phyloP scores from a whole-genome alignment of 1,140 invertebrate genomes.

The Bemisia tabaci region DNA sequence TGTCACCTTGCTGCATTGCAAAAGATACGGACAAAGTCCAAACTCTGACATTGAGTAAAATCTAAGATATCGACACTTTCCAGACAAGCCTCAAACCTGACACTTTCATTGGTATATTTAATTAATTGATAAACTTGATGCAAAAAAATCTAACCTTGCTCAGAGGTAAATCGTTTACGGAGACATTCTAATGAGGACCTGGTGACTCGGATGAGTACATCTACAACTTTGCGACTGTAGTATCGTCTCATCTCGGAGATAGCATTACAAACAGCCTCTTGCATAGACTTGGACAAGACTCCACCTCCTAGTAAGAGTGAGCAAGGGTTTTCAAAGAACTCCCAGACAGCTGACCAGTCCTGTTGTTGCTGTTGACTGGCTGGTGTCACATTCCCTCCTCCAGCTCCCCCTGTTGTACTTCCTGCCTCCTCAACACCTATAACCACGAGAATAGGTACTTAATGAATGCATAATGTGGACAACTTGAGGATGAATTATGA shows the following conservation, averaged over 20 bases:
- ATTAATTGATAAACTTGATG: neutral
- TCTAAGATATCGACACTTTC: too few relatives aligned
- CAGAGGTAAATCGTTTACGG: conserved; percentile 46
- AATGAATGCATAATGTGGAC: too few relatives aligned
- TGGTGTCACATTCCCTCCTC: conserved; percentile 6
- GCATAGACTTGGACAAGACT: conserved; percentile 49
- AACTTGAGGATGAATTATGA: too few relatives aligned
- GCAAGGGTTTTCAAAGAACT: conserved; percentile 66
- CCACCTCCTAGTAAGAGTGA: conserved; percentile 29
- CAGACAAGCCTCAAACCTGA: too few relatives aligned
- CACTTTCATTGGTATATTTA: too few relatives aligned
- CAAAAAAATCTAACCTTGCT: conserved; percentile 19
- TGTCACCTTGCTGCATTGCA: too few relatives aligned
- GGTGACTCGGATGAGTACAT: conserved; percentile 75
- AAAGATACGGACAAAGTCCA: too few relatives aligned
- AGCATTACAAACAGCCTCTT: conserved; percentile 68
- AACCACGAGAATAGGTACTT: neutral
- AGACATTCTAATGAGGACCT: conserved; percentile 64
- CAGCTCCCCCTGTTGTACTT: neutral
- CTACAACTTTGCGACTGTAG: conserved; percentile 73
- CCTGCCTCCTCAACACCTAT: neutral
- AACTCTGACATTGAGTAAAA: too few relatives aligned
- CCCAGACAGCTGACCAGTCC: conserved; percentile 67
- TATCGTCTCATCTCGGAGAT: conserved; percentile 68
- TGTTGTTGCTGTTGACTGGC: conserved; percentile 44